These are phyloP conservation scores for Stratiomys singularior DNA, from an alignment of 2,888 invertebrate species.

Conservation along the genomic window DNA sequence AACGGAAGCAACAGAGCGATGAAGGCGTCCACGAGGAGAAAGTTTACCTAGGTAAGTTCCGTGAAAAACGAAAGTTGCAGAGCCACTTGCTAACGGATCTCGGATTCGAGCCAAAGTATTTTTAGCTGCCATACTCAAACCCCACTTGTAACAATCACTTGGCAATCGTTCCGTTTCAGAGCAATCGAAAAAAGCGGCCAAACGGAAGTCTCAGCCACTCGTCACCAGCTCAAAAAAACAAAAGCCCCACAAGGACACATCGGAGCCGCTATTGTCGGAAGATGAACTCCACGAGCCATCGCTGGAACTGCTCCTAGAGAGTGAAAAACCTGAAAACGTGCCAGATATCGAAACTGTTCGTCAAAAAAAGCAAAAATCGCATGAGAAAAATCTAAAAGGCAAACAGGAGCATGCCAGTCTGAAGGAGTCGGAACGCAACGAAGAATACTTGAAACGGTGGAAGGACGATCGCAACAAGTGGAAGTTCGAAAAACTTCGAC, in stretches of 20 bases:
- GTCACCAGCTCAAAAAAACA: background rate
- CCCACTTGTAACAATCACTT: too few relatives aligned
- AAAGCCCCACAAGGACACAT: background rate
- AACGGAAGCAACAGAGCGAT: slow-evolving; percentile 9
- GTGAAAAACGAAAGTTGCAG: too few relatives aligned
- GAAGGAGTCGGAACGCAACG: slow-evolving; percentile 71
- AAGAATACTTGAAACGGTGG: slow-evolving; percentile 79
- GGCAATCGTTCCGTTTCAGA: slow-evolving; percentile 9
- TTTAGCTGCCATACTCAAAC: too few relatives aligned
- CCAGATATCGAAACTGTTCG: slow-evolving; percentile 71
- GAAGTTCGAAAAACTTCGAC: slow-evolving; percentile 84
- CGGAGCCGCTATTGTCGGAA: slow-evolving; percentile 52
- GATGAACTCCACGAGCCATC: slow-evolving; percentile 59
- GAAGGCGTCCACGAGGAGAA: slow-evolving; percentile 23
- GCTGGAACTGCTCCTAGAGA: slow-evolving; percentile 60
- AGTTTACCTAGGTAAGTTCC: slow-evolving; percentile 15
- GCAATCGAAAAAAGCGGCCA: slow-evolving; percentile 21
- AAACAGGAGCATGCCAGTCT: slow-evolving; percentile 69
- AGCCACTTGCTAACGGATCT: too few relatives aligned
- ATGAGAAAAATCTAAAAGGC: slow-evolving; percentile 69
- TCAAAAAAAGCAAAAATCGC: slow-evolving; percentile 73
- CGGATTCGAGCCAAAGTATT: too few relatives aligned
- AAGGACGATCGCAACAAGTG: slow-evolving; percentile 75
- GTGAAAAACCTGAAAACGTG: slow-evolving; percentile 61
- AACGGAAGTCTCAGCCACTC: slow-evolving; percentile 26